These are phyloP conservation scores for Laothoe populi DNA, from an alignment of 2,888 invertebrate species.

Conservation along the genomic window DNA sequence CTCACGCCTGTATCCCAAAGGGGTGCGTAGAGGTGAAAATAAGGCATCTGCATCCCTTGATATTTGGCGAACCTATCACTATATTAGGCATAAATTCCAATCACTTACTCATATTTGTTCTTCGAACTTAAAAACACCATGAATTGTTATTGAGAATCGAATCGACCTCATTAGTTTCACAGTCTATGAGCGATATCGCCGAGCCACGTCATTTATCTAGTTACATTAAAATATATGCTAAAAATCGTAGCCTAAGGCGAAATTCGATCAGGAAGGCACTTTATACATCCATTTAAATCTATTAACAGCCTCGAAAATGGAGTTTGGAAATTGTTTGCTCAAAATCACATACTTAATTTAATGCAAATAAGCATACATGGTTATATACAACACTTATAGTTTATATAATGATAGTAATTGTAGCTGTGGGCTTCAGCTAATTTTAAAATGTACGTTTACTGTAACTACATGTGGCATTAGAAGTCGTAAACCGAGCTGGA, in stretches of 20 bases:
- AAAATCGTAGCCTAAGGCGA: not conserved
- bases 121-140: too few relatives aligned
- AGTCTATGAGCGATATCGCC: too few relatives aligned
- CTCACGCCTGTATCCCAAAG: too few relatives aligned
- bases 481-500: constrained; percentile 62
- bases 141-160: too few relatives aligned
- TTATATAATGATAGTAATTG: constrained; percentile 42
- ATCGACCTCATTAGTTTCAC: too few relatives aligned
- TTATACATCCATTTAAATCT: not conserved
- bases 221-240: not conserved
- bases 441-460: constrained; percentile 65
- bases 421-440: constrained; percentile 37
- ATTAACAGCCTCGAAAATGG: not conserved
- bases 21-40: too few relatives aligned
- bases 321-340: not conserved
- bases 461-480: constrained; percentile 62
- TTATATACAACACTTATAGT: not conserved
- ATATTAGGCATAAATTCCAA: too few relatives aligned
- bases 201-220: too few relatives aligned
- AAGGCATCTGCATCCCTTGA: too few relatives aligned
- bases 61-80: too few relatives aligned
- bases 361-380: constrained; percentile 13
- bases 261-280: not conserved
- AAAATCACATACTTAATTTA: not conserved
- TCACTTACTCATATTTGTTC: too few relatives aligned